Evolutionary conservation across 2,113 vertebrate species (phyloP), one percentile per base, ranked within the genome.

Genomic region (Platysteira castanea): DNA sequence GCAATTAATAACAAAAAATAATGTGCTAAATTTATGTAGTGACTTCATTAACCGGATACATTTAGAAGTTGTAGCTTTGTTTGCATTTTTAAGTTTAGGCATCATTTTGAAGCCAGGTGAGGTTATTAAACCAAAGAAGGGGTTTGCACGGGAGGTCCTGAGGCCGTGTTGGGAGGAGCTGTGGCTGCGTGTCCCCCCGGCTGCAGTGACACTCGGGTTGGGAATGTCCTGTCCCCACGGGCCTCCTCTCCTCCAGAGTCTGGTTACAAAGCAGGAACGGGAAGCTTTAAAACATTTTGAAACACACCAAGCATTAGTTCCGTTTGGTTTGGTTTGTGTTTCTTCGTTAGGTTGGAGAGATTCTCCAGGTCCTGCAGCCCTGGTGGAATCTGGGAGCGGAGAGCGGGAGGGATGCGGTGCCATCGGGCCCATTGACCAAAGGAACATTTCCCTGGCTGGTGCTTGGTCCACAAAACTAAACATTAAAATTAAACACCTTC

Each of bases 1-100:
- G 98, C 98, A 99, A 99, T 99, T 99, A 99, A 99, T 98, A 95
- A 95, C 94, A 96, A 93, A 98, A 98, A 98, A 97, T 96, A 97
- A 98, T 94, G 97, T 98, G 97, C 98, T 97, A 98, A 98, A 98
- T 98, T 98, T 98, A 98, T 98, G 97, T 98, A 98, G 98, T 98
- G 97, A 92, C 96, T 98, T 98, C 97, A 77, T 97, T 98, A 98
- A 98, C 97, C 52, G 84, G 98, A 97, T 97, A 93, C 96, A 98
- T 98, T 98, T 98, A 97, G 97, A 97, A 98, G 97, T 83, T 97
- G 97, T 69, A 75, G 89, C 64, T 94, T 87, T 98, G 96, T 97
- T 97, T 95, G 93, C 85, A 97, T 93, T 96, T 97, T 92, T 73
- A 61, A 96, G 94, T 88, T 85, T 50, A 78, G 90, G 89, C 31